Conservation (phyloP, 2,888 invertebrate genomes). For the Apamea anceps region DNA sequence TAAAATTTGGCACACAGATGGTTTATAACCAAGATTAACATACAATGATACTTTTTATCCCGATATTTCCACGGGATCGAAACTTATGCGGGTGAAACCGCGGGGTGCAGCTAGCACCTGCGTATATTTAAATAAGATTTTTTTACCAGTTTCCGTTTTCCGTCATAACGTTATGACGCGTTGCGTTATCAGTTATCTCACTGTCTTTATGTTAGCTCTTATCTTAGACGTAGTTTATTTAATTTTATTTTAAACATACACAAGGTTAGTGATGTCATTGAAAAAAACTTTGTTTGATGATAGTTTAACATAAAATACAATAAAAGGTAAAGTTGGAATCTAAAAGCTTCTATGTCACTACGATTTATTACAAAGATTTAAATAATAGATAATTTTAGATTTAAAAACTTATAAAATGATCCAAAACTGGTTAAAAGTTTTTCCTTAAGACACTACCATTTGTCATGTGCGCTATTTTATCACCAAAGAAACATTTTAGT, state of each 20-base stretch:
- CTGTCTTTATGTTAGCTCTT: slow-evolving; percentile 26
- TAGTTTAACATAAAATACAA: not conserved
- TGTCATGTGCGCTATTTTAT: not conserved
- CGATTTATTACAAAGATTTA: not conserved
- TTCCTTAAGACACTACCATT: not conserved
- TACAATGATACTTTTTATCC: too few species aligned
- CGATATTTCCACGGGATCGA: too few species aligned
- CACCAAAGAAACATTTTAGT: not conserved
- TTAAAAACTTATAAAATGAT: not conserved
- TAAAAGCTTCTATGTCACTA: not conserved
- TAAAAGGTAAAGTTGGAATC: not conserved
- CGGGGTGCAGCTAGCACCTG: not conserved
- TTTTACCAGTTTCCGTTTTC: slow-evolving; percentile 23
- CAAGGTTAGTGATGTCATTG: slow-evolving; percentile 39
- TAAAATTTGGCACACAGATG: too few species aligned
- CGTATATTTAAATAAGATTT: not conserved
- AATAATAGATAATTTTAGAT: not conserved
- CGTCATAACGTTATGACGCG: slow-evolving; percentile 12
- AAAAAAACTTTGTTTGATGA: slow-evolving; percentile 4
- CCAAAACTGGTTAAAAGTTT: not conserved
- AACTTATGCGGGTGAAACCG: too few species aligned
- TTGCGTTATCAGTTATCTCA: slow-evolving; percentile 19
- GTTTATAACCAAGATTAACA: too few species aligned
- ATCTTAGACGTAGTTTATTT: slow-evolving; percentile 23
- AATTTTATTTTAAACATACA: slow-evolving; percentile 7